A percentile compares a stretch with the other conserved stretches of the same genome.
These are phyloP conservation scores for Drosophila saltans DNA, from an alignment of 1,140 invertebrate species.

Conservation along the genomic window DNA sequence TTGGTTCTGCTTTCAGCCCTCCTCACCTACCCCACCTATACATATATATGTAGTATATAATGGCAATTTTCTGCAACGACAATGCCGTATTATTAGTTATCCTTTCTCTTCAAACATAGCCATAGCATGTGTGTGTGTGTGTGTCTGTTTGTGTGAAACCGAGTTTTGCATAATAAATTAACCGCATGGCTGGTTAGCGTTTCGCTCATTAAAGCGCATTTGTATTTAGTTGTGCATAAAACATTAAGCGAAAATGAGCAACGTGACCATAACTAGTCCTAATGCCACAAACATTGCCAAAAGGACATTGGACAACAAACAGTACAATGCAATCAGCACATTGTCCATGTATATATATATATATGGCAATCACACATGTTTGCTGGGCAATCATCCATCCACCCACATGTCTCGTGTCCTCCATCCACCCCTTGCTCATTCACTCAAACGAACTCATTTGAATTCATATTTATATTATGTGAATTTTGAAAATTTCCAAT, in stretches of 20 bases:
- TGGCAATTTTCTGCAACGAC: conserved; percentile 58
- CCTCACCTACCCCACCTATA: background rate
- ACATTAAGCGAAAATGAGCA: conserved; percentile 77
- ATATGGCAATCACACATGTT: conserved; percentile 17
- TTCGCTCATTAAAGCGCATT: conserved; percentile 76
- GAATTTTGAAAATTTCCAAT: conserved; percentile 24
- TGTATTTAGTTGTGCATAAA: conserved; percentile 80
- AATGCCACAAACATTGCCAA: background rate
- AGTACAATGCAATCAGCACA: conserved; percentile 18
- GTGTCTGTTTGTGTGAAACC: conserved; percentile 38
- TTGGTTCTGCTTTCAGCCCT: background rate
- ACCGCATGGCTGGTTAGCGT: conserved; percentile 60
- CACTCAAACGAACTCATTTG: conserved; percentile 30
- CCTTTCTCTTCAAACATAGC: conserved; percentile 8
- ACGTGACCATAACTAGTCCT: conserved; percentile 54
- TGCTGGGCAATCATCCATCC: background rate
- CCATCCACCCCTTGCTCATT: too few relatives aligned
- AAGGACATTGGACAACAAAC: background rate
- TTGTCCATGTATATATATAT: conserved; percentile 2
- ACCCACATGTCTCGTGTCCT: conserved; percentile 17
- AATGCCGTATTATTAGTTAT: conserved; percentile 67
- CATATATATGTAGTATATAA: conserved; percentile 16
- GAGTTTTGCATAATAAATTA: conserved; percentile 78
- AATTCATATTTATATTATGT: conserved; percentile 47
- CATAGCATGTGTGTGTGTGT: conserved; percentile 4